A percentile compares a stretch with the other conserved stretches of the same genome.
These are phyloP conservation scores for Thalassoma bifasciatum DNA, from an alignment of 2,113 vertebrate genomes.

Conservation along the genomic window DNA sequence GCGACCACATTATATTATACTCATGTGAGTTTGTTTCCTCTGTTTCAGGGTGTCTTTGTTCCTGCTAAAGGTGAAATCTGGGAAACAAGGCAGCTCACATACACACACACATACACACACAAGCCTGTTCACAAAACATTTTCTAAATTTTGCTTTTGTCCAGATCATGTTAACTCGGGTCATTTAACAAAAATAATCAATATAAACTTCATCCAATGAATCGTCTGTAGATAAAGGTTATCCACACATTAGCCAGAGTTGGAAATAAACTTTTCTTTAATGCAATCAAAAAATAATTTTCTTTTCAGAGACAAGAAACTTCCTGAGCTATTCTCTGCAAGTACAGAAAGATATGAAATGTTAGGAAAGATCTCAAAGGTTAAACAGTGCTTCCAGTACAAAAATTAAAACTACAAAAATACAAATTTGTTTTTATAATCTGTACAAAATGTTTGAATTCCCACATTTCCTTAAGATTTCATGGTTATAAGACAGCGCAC, in stretches of 20 bases:
- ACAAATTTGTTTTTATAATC: slow-evolving; percentile 7
- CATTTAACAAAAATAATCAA: too few species aligned
- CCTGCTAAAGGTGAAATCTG: too few species aligned
- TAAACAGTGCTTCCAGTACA: slow-evolving; percentile 21
- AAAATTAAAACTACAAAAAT: slow-evolving; percentile 19
- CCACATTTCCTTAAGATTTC: not conserved
- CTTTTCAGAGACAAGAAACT: slow-evolving; percentile 72
- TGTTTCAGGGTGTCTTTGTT: too few species aligned
- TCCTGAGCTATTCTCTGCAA: slow-evolving; percentile 63
- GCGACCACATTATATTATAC: too few species aligned
- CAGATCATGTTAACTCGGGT: too few species aligned
- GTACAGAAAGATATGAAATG: slow-evolving; percentile 1
- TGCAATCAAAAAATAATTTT: slow-evolving; percentile 51
- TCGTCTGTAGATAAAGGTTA: too few species aligned
- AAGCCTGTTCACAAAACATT: too few species aligned
- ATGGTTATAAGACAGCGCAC: slow-evolving; percentile 31
- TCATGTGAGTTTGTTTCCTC: too few species aligned
- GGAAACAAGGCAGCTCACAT: too few species aligned
- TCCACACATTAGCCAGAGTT: not conserved
- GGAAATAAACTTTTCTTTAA: slow-evolving; percentile 61
- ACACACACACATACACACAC: too few species aligned
- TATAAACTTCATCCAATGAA: too few species aligned
- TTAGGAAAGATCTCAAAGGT: slow-evolving; percentile 13
- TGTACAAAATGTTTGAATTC: not conserved
- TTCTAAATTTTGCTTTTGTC: too few species aligned